Evolutionary conservation across 1,140 invertebrate species (phyloP).

Genomic region (Brachystomella parvula): DNA sequence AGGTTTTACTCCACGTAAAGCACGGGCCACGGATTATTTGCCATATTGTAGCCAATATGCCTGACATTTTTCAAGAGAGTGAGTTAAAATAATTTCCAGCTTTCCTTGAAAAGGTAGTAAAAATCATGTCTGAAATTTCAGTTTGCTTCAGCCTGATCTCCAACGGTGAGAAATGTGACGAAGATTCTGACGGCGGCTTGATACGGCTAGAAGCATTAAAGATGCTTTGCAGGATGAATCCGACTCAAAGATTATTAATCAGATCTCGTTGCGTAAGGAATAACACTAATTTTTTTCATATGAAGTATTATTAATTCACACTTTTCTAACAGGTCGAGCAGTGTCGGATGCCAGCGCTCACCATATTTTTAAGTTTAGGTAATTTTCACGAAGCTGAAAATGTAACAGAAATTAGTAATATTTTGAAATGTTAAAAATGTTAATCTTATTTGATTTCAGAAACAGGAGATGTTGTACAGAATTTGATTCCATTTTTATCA

Average conservation of each 20-base stretch:
- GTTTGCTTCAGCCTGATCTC: constrained; percentile 74
- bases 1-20: constrained; percentile 81
- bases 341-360: constrained; percentile 78
- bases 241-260: constrained; percentile 69
- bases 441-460: constrained; percentile 10
- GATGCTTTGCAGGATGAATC: constrained; percentile 81
- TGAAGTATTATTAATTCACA: not conserved
- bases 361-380: constrained; percentile 67
- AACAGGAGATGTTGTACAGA: constrained; percentile 39
- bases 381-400: too few species aligned
- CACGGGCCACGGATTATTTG: constrained; percentile 84
- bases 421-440: not conserved
- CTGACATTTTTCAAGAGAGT: constrained; percentile 85
- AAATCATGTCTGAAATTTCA: constrained; percentile 40
- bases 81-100: constrained; percentile 23
- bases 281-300: constrained; percentile 9
- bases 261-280: constrained; percentile 63
- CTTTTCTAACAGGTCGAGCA: constrained; percentile 55
- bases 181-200: constrained; percentile 60
- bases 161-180: constrained; percentile 82
- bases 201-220: constrained; percentile 64
- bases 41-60: constrained; percentile 80
- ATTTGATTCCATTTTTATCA: constrained; percentile 75
- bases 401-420: not conserved
- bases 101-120: constrained; percentile 3